phyloP scores from a whole-genome alignment of 1,140 invertebrate genomes.

The silkworm (Bombyx mori) region DNA sequence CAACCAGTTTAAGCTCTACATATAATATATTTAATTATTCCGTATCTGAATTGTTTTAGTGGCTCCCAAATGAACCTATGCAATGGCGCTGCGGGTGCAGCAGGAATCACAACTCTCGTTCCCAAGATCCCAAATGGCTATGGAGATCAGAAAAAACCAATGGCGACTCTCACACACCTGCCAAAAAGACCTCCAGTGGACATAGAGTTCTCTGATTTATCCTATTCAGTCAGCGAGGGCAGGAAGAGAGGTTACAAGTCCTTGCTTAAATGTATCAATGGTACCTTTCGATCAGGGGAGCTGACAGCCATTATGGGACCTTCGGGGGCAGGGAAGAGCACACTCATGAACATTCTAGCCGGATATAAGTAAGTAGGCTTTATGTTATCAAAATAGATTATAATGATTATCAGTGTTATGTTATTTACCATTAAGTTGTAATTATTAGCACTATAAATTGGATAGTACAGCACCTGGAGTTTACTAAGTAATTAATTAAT shows the following conservation, averaged over 20 bases:
- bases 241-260: slow-evolving; percentile 84
- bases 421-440: too few species aligned
- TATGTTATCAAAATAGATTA: too few species aligned
- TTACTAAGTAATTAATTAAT: too few species aligned
- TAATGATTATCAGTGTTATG: too few species aligned
- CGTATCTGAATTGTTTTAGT: slow-evolving; percentile 44
- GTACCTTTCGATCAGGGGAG: slow-evolving; percentile 83
- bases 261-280: slow-evolving; percentile 88
- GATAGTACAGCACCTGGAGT: too few species aligned
- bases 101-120: slow-evolving; percentile 70
- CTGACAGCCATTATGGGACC: slow-evolving; percentile 95
- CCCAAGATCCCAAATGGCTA: slow-evolving; percentile 79
- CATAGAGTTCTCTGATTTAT: slow-evolving; percentile 88
- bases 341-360: slow-evolving; percentile 91
- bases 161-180: slow-evolving; percentile 80
- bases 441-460: too few species aligned
- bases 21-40: not conserved
- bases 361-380: slow-evolving; percentile 85
- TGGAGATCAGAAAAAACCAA: slow-evolving; percentile 73
- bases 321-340: slow-evolving; percentile 94
- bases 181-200: slow-evolving; percentile 88
- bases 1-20: too few species aligned
- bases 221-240: slow-evolving; percentile 88
- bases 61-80: slow-evolving; percentile 77
- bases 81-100: slow-evolving; percentile 74